Base-by-base conservation (phyloP, 2,113 vertebrate species). In the Stomatorhinus ivindoensis region DNA sequence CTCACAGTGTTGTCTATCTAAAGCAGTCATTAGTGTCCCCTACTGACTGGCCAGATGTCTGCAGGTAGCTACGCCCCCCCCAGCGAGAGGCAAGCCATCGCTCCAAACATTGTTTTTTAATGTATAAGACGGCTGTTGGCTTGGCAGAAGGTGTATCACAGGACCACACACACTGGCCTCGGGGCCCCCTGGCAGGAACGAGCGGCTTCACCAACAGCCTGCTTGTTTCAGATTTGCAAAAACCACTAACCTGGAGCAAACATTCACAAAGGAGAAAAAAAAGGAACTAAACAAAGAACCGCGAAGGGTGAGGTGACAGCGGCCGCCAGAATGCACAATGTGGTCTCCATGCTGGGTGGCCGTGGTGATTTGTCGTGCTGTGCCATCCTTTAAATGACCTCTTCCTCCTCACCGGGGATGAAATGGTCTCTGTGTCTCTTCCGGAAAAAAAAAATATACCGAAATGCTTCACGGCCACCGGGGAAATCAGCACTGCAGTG, bases 371-470 rank as follows among this genome's bases (percentile, higher is more conserved):
- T 46, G 24, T 86, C 5, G 55, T 35, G 51, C 24, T n/a, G 27
- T 53, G 35, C 87, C 82, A 84, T 61, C 39, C 50, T 89, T 89
- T 42, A 58, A 89, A 89, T 82, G 88, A 89, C 48, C 88, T 83
- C 51, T 61, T 84, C 51, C 21, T 3, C 90, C 89, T 58, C 61
- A 19, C 48, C 35, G 61, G 42, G 89, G 39, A 55, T 11, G 84
- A 73, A 44, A 76, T 35, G 11, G 48, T 55, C 65, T 55, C 44
- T 27, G 58, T 9, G 65, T 65, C 46, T 10, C 46, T 44, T 46
- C 83, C n/a, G 19, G 69, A 9, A 48, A 51, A 73, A 48, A 53
- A 31, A 31, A 69, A 69, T 9, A 69, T 69, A n/a, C 48, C 50
- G 21, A 69, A 51, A 31, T 42, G 83, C 55, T 55, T 50, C 27